Base-by-base conservation (phyloP, 2,797 vertebrate species). In the Leptoclinus maculatus region DNA sequence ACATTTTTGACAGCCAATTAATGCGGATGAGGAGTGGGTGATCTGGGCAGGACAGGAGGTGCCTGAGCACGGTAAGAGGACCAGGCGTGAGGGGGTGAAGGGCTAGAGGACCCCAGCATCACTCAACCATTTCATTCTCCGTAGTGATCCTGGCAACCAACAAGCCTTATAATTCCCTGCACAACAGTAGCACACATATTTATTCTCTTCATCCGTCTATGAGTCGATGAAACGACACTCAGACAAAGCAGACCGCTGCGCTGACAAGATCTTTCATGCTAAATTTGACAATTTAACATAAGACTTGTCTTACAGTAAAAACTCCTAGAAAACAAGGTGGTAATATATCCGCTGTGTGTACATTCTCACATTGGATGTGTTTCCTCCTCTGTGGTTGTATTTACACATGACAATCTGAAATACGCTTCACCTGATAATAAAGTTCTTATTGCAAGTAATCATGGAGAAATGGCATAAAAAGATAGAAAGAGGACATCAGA, bases 1-100 rank as follows among this genome's bases (percentile, higher is more conserved):
- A 95, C 93, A 95, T 96, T 96, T 94, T 83, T 97, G 97, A 97
- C 97, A 97, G 95, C 95, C 96, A 97, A 97, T 98, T 98, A 97
- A 97, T 97, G 95, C 64, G 93, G 92, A 89, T 94, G 93, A 93
- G 90, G 92, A 95, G 96, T 92, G 94, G 90, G 94, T 91, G 93
- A 92, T 94, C 83, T 74, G 83, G 82, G 83, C 85, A 72, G 87
- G 88, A 91, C 87, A 87, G 85, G 90, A 91, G 88, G 89, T 88
- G 85, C 84, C 80, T 90, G 82, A 82, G 76, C 71, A 69, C 72
- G 79, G 87, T 80, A 80, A 87, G 83, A 88, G 83, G 80, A 92
- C 85, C 83, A 84, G 88, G 83, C 83, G 34, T 70, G 73, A 84
- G 79, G 83, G 86, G 89, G 84, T 78, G 76, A 87, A 87, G 85